These are phyloP conservation scores for Lasioglossum marginatum DNA, from an alignment of 2,888 invertebrate genomes.

Conservation along the genomic window DNA sequence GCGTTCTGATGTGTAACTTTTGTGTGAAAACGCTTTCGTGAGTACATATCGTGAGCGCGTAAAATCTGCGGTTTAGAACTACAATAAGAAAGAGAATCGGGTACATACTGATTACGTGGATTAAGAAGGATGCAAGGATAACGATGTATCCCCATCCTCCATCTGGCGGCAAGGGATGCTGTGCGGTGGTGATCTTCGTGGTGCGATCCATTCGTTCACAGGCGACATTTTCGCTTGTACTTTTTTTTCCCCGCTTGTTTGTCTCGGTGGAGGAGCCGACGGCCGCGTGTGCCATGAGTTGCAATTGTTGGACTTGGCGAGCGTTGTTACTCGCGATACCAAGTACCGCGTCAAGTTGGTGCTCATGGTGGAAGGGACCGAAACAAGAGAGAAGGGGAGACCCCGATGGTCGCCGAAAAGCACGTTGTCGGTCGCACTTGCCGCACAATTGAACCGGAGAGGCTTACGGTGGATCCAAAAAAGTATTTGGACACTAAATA, in stretches of 20 bases:
- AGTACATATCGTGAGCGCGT: background rate
- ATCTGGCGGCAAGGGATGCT: conserved; percentile 89
- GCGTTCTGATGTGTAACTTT: background rate
- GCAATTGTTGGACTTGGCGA: conserved; percentile 64
- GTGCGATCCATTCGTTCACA: conserved; percentile 41
- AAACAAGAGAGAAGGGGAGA: conserved; percentile 50
- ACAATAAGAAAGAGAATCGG: background rate
- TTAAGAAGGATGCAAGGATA: conserved; percentile 97
- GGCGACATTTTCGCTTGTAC: conserved; percentile 60
- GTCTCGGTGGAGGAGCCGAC: conserved; percentile 56
- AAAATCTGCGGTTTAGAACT: background rate
- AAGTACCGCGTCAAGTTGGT: conserved; percentile 45
- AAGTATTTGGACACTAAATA: background rate
- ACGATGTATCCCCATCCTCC: conserved; percentile 99
- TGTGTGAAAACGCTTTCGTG: background rate
- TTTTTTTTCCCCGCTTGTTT: conserved; percentile 57
- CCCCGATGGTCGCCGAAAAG: conserved; percentile 13
- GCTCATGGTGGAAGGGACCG: conserved; percentile 55
- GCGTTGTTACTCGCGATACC: conserved; percentile 57
- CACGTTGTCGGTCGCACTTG: conserved; percentile 21
- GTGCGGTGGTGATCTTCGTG: background rate
- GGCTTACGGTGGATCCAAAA: background rate
- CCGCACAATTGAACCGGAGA: background rate
- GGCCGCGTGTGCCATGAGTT: conserved; percentile 73
- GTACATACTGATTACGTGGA: conserved; percentile 96